phyloP scores from a whole-genome alignment of 1,140 invertebrate genomes.

The Papilio machaon region DNA sequence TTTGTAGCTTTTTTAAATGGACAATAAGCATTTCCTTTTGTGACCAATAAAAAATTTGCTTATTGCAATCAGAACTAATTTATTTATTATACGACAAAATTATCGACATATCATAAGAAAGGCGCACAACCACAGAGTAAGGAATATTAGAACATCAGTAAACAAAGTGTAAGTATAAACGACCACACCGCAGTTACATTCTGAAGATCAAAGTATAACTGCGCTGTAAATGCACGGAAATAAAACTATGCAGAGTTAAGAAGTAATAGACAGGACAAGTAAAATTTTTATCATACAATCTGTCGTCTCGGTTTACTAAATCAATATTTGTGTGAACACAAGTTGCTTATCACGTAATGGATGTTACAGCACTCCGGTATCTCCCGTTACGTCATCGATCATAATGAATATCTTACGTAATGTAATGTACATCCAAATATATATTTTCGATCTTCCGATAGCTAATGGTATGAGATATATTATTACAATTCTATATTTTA shows the following conservation, averaged over 20 bases:
- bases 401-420: background rate
- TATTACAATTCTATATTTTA: background rate
- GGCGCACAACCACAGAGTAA: no score
- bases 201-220: no score
- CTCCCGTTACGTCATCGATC: conserved; percentile 9
- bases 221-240: no score
- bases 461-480: background rate
- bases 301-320: background rate
- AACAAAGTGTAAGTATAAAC: no score
- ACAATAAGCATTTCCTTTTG: no score
- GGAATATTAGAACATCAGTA: no score
- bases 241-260: background rate
- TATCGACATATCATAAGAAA: no score
- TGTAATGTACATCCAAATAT: background rate
- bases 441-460: conserved; percentile 8
- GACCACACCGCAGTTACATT: no score
- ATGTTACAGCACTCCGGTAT: conserved; percentile 20
- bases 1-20: no score
- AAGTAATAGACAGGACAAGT: background rate
- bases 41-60: no score
- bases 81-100: no score
- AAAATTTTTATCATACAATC: conserved; percentile 21
- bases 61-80: no score
- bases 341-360: conserved; percentile 22
- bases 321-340: conserved; percentile 30